Evolutionary conservation across 2,797 vertebrate genomes (phyloP), one percentile per base, ranked within the genome.

Genomic region (Tenualosa thibaudeaui): DNA sequence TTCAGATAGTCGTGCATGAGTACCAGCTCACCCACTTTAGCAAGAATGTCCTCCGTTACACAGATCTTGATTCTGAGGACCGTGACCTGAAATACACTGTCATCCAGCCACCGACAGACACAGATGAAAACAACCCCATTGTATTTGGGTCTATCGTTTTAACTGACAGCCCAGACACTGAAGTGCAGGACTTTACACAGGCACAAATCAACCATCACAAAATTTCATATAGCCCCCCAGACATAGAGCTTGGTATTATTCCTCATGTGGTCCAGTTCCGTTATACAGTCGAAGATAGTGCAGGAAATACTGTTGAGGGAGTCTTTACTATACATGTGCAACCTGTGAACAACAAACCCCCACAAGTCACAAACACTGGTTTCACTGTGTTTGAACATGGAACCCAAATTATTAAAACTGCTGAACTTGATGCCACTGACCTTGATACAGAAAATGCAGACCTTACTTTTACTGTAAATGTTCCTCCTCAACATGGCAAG

Each of bases 131-230:
- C 87, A 97, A 96, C 83, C 93, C 94, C 0, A 90, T 94, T 0
- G 60, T 89, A 0, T 96, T 97, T 10, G 97, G 97, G 19, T 95
- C 95, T 71, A 89, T 99, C 0, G 97, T 99, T 86, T 91, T 99
- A 90, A 97, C 96, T 0, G 98, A 99, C 56, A 94, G 94, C 86
- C 95, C 96, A 0, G 92, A 95, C 7, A 92, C 94, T 0, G 93
- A 95, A 81, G 96, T 98, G 83, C 95, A 91, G 0, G 98, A 96
- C 90, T 99, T 99, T 90, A 99, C 97, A 2, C 98, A 99, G 91
- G 97, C 98, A 82, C 98, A 99, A 93, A 92, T 99, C 85, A 99
- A 99, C 91, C 98, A 98, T 86, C 97, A 97, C 90, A 99, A 99
- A 91, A 96, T 99, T 87, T 96, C 97, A 0, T 99, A 97, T 82